Evolutionary conservation across 2,888 invertebrate genomes (phyloP).

Genomic region (Noctua janthina): DNA sequence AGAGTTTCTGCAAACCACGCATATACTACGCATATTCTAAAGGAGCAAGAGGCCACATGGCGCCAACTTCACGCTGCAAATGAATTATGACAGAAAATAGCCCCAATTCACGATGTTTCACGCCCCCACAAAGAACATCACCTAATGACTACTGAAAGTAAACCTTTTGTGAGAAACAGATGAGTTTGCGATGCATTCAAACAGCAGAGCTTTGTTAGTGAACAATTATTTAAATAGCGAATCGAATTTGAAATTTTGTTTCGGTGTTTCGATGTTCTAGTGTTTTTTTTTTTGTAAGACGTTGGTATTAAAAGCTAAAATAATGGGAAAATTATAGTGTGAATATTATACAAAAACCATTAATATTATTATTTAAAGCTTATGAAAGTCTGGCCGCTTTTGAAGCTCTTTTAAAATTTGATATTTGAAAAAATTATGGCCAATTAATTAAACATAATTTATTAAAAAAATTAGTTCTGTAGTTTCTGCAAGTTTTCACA

Average conservation of each 20-base stretch:
- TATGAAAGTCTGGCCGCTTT: background rate
- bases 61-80: constrained; percentile 81
- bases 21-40: constrained; percentile 67
- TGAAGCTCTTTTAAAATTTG: background rate
- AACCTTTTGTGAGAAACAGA: constrained; percentile 54
- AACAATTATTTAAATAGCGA: constrained; percentile 52
- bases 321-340: background rate
- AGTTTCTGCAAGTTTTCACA: background rate
- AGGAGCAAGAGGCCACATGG: constrained; percentile 79
- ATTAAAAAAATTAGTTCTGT: background rate
- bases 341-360: background rate
- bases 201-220: constrained; percentile 22
- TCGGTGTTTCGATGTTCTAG: background rate
- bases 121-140: constrained; percentile 72
- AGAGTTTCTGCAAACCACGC: constrained; percentile 20
- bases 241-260: constrained; percentile 42
- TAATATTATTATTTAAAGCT: background rate
- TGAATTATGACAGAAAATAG: constrained; percentile 80
- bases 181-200: constrained; percentile 51
- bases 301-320: no score
- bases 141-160: constrained; percentile 65
- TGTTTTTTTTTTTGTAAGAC: background rate
- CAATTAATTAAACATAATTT: background rate
- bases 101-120: constrained; percentile 75
- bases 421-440: background rate